Evolutionary conservation across 2,888 invertebrate genomes (phyloP), one percentile per base, ranked within the genome.

Genomic region (Perdita meconis): DNA sequence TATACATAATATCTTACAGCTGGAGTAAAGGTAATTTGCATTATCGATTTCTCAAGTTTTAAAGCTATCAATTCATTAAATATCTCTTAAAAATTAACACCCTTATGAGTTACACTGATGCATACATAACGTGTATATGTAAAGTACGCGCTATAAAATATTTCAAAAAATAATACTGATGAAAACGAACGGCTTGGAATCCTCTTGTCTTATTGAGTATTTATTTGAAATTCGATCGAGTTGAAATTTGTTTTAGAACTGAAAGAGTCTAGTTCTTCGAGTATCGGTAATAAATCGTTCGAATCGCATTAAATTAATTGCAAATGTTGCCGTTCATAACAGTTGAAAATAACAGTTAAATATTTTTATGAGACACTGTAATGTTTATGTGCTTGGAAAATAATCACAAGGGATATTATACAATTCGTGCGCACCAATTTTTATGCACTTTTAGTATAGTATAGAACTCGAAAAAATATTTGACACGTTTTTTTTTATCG

Each of bases 21-120:
- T 61, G n/a, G n/a, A 71, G 19, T 73, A 60, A 61, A 71, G 53
- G 26, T 60, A 60, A 72, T 47, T 10, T 38, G 70, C 6, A 13
- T 70, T 34, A 22, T 8, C 10, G 26, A 42, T 12, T 70, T 36
- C 26, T 44, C 24, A 6, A 26, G 36, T n/a, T 72, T 60, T 53
- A 53, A 59, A 70, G 53, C 26, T 70, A 60, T 60, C 38, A 44
- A 22, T 55, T 44, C 24, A 2, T 16, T 61, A 64, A 57, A 57
- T 57, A 64, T 73, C 55, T 64, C 64, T 57, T 73, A 74, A 57
- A 51, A 57, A 57, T 63, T 72, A 72, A 50, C 26, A 40, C 34
- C 8, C 61, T 36, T 50, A 38, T 44, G 26, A 38, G 53, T 12
- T 42, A 38, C 22, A 12, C 12, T 44, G 30, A 44, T 13, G 26